Percentiles rank a stretch among this genome's conserved stretches.
phyloP scores from a whole-genome alignment of 2,797 vertebrate genomes.

The Alauda arvensis region DNA sequence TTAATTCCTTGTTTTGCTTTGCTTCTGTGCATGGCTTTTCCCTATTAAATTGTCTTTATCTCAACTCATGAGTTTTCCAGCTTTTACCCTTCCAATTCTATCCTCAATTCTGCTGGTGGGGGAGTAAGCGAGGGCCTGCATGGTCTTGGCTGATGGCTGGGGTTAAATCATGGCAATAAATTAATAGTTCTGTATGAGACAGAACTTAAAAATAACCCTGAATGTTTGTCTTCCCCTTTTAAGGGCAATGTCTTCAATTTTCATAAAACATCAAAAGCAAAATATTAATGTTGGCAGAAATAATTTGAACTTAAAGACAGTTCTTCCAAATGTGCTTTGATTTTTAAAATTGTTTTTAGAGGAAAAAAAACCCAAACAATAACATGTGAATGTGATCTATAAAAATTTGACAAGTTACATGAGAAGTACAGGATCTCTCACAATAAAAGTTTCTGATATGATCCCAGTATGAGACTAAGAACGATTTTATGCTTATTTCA shows the following conservation, averaged over 20 bases:
- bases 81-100: background rate
- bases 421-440: background rate
- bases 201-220: background rate
- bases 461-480: background rate
- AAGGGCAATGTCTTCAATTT: background rate
- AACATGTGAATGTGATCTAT: background rate
- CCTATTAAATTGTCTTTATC: background rate
- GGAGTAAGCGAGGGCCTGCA: fast-evolving
- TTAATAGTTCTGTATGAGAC: fast-evolving
- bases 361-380: fast-evolving
- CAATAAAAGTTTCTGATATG: background rate
- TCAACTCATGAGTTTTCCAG: background rate
- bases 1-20: background rate
- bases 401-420: background rate
- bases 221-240: background rate
- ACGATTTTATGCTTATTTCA: background rate
- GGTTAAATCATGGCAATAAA: background rate
- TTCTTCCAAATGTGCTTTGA: background rate
- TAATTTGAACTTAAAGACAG: background rate
- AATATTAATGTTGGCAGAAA: background rate
- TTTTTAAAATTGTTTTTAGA: background rate
- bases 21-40: background rate
- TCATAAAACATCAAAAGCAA: background rate
- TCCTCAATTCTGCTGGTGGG: fast-evolving
- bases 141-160: background rate